A percentile compares a stretch with the other conserved stretches of the same genome.
phyloP scores from a whole-genome alignment of 2,113 vertebrate species.

The Tetraodon nigroviridis region DNA sequence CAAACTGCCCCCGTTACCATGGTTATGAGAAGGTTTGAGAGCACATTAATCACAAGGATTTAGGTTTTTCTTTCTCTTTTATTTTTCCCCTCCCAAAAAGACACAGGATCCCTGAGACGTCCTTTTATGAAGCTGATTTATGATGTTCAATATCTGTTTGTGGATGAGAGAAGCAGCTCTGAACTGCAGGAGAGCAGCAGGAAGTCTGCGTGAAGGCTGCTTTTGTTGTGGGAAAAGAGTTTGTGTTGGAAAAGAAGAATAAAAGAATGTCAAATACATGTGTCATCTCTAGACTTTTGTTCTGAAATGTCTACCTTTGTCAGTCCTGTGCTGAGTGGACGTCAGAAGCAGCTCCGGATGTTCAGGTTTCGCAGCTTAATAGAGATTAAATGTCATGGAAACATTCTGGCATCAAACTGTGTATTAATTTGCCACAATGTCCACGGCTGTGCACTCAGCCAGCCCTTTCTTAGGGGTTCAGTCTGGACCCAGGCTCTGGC shows the following conservation, averaged over 20 bases:
- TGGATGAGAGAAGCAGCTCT: slow-evolving; percentile 43
- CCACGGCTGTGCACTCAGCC: slow-evolving; percentile 49
- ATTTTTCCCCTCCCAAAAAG: slow-evolving; percentile 41
- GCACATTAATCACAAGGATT: slow-evolving; percentile 73
- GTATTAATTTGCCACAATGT: slow-evolving; percentile 51
- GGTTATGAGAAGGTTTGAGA: slow-evolving; percentile 63
- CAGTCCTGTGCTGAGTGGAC: slow-evolving; percentile 16
- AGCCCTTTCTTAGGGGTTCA: slow-evolving; percentile 53
- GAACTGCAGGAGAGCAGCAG: slow-evolving; percentile 6
- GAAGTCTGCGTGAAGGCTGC: background rate
- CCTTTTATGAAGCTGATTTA: slow-evolving; percentile 66
- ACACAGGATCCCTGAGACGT: slow-evolving; percentile 51
- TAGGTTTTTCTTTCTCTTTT: slow-evolving; percentile 54
- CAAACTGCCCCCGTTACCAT: slow-evolving; percentile 70
- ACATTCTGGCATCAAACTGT: slow-evolving; percentile 43
- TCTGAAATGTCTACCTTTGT: background rate
- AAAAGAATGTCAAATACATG: background rate
- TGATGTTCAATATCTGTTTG: slow-evolving; percentile 52
- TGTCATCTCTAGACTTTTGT: background rate
- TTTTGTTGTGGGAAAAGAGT: slow-evolving; percentile 2
- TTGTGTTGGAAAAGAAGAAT: background rate
- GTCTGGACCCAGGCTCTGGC: slow-evolving; percentile 44
- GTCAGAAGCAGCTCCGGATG: slow-evolving; percentile 12
- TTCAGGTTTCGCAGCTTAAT: slow-evolving; percentile 45
- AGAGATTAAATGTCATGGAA: slow-evolving; percentile 54